Percentiles rank a stretch among this genome's conserved stretches.
phyloP scores from a whole-genome alignment of 2,888 invertebrate genomes.

The Ochropleura leucogaster region DNA sequence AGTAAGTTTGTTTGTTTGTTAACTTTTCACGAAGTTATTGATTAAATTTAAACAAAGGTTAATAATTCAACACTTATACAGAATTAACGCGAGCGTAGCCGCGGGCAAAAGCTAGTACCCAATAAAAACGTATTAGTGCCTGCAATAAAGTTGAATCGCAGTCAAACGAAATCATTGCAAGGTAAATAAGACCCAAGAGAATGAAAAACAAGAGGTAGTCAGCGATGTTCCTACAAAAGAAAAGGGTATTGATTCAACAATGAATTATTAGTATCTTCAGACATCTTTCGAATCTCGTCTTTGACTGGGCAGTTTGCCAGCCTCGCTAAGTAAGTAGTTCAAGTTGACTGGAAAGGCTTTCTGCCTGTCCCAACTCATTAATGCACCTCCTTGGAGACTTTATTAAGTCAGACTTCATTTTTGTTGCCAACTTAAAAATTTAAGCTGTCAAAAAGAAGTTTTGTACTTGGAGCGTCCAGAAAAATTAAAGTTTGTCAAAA shows the following conservation, averaged over 20 bases:
- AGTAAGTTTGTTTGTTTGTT: too few relatives aligned
- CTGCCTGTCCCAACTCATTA: slow-evolving; percentile 54
- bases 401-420: slow-evolving; percentile 24
- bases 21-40: too few relatives aligned
- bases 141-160: neutral
- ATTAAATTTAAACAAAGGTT: too few relatives aligned
- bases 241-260: slow-evolving; percentile 52
- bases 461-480: neutral
- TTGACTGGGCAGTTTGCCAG: slow-evolving; percentile 51
- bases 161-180: slow-evolving; percentile 27
- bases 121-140: neutral
- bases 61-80: too few relatives aligned
- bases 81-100: too few relatives aligned
- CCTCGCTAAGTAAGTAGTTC: slow-evolving; percentile 51
- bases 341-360: slow-evolving; percentile 38
- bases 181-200: slow-evolving; percentile 18
- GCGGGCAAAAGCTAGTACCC: too few relatives aligned
- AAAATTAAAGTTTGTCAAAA: slow-evolving; percentile 7
- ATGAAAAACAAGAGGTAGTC: slow-evolving; percentile 23
- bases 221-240: slow-evolving; percentile 34
- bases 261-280: slow-evolving; percentile 51
- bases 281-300: slow-evolving; percentile 39
- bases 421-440: slow-evolving; percentile 20
- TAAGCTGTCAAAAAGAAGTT: neutral
- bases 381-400: slow-evolving; percentile 40